These are phyloP conservation scores for Venturia canescens DNA, from an alignment of 1,140 invertebrate species.

Conservation along the genomic window DNA sequence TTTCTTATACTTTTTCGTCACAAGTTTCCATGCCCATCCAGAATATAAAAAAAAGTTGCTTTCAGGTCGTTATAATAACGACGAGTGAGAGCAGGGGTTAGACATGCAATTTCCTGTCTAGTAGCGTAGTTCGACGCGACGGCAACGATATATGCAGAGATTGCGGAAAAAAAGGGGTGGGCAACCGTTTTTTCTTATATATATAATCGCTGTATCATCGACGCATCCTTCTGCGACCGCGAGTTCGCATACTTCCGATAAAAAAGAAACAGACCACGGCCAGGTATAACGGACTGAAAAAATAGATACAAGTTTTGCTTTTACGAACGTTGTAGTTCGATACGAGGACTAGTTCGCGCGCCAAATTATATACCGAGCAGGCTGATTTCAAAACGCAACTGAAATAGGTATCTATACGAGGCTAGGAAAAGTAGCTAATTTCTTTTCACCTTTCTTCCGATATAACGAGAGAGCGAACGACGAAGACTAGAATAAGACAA, in stretches of 20 bases:
- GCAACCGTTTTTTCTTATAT: too few species aligned
- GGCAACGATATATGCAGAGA: too few species aligned
- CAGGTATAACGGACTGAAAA: too few species aligned
- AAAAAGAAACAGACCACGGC: too few species aligned
- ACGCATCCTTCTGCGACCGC: not conserved
- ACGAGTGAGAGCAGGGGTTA: not conserved
- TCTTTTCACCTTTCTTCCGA: not conserved
- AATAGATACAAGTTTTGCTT: too few species aligned
- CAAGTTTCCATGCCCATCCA: slow-evolving; percentile 38
- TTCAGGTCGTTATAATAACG: slow-evolving; percentile 35
- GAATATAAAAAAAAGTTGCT: slow-evolving; percentile 35
- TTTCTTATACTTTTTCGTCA: too few species aligned
- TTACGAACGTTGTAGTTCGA: too few species aligned
- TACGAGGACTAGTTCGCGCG: slow-evolving; percentile 9
- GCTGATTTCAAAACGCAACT: slow-evolving; percentile 23
- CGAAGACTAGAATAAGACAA: too few species aligned
- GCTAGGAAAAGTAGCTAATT: not conserved
- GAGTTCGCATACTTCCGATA: not conserved
- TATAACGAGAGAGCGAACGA: too few species aligned
- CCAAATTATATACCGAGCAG: slow-evolving; percentile 49
- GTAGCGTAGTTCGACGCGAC: too few species aligned
- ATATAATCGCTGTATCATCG: not conserved
- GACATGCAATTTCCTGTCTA: slow-evolving; percentile 26
- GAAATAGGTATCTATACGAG: not conserved
- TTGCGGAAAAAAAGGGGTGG: not conserved